These are phyloP conservation scores for Epinephelus lanceolatus DNA, from an alignment of 2,113 vertebrate genomes.

Conservation along the genomic window DNA sequence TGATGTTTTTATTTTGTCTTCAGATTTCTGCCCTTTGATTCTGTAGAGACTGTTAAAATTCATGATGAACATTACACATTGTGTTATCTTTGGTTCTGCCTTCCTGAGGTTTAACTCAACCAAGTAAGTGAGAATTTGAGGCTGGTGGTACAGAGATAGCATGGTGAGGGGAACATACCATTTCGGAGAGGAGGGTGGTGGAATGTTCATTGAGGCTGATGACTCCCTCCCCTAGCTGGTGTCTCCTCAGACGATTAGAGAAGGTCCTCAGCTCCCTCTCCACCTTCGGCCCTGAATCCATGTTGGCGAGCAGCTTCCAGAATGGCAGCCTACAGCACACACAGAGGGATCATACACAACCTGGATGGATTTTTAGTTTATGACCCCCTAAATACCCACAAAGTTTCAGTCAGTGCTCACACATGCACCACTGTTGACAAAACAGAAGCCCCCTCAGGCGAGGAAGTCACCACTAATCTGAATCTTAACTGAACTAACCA, in stretches of 20 bases:
- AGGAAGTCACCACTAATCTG: neutral
- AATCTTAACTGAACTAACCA: constrained; percentile 78
- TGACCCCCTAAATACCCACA: constrained; percentile 10
- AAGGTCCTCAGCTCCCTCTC: constrained; percentile 88
- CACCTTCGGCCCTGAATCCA: constrained; percentile 85
- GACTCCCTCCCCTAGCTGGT: constrained; percentile 87
- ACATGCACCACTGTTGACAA: constrained; percentile 4
- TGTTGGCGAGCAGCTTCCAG: constrained; percentile 84
- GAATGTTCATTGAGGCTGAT: constrained; percentile 89
- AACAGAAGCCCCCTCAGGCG: neutral
- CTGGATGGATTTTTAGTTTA: neutral
- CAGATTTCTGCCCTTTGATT: neutral
- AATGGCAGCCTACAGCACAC: constrained; percentile 83
- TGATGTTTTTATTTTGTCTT: neutral
- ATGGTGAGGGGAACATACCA: constrained; percentile 71
- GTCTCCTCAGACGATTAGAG: constrained; percentile 86
- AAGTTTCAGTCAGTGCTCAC: neutral
- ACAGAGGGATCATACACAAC: neutral
- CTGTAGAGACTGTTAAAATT: neutral
- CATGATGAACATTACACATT: neutral
- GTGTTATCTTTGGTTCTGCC: neutral
- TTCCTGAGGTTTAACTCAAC: neutral
- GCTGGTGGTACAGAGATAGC: neutral
- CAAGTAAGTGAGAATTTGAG: neutral
- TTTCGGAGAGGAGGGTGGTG: constrained; percentile 86